These are phyloP conservation scores for Salvelinus fontinalis DNA, from an alignment of 2,113 vertebrate genomes.

Conservation along the genomic window DNA sequence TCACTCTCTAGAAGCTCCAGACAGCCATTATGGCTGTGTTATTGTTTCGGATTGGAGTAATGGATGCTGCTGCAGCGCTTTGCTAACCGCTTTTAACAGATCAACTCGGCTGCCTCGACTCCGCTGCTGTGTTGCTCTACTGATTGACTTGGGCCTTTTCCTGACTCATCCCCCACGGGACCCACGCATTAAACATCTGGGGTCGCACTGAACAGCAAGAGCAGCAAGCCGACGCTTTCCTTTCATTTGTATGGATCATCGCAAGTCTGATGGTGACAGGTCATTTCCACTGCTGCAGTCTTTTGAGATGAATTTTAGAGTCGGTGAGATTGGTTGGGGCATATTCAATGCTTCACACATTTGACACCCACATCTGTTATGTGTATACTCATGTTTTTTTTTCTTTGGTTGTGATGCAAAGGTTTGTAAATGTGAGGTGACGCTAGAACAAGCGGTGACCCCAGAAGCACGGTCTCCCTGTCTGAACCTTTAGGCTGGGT, in stretches of 20 bases:
- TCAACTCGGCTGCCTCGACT: too few relatives aligned
- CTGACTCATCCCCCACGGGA: neutral
- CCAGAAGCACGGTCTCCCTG: neutral
- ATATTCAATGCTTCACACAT: neutral
- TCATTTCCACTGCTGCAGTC: neutral
- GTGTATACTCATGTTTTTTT: neutral
- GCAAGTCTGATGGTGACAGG: neutral
- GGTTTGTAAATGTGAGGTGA: neutral
- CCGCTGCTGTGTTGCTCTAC: neutral
- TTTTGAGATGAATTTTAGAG: neutral
- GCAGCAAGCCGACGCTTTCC: neutral
- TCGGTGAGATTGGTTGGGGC: neutral
- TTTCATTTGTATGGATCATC: neutral
- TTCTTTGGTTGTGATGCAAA: neutral
- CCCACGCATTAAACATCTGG: neutral
- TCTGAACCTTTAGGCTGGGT: neutral
- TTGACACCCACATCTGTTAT: neutral
- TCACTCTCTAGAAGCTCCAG: conserved; percentile 6
- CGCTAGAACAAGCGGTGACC: neutral
- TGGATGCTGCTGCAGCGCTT: too few relatives aligned
- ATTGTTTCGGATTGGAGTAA: conserved; percentile 7
- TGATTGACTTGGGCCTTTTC: neutral
- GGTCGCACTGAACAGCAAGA: neutral
- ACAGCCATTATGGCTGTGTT: conserved; percentile 11
- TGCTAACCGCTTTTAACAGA: too few relatives aligned